Conservation (phyloP, 2,888 invertebrate genomes). For the Neoscelio sp. region DNA sequence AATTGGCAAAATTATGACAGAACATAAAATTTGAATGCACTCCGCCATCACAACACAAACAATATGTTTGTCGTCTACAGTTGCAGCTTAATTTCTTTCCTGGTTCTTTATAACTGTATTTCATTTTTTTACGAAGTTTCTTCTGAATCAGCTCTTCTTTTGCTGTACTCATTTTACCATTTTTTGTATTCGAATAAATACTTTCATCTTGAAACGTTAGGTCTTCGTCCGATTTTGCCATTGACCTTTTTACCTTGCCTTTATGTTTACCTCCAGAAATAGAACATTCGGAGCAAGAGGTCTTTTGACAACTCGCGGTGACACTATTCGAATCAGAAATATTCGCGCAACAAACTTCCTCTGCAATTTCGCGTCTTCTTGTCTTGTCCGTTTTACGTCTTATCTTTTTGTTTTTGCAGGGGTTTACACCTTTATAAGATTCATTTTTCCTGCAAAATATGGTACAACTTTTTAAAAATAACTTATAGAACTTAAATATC, state of each 20-base stretch:
- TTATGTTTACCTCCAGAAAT: conserved; percentile 21
- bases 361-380: not conserved
- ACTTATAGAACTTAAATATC: too few relatives aligned
- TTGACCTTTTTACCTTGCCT: conserved; percentile 28
- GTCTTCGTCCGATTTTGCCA: conserved; percentile 22
- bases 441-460: too few relatives aligned
- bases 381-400: not conserved
- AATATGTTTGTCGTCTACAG: not conserved
- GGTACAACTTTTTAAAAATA: too few relatives aligned
- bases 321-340: conserved; percentile 1
- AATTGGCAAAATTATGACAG: not conserved
- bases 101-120: not conserved
- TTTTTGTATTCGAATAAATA: not conserved
- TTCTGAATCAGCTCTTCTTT: not conserved
- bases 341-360: not conserved
- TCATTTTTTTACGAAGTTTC: not conserved
- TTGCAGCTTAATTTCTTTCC: conserved; percentile 9
- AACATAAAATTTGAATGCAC: not conserved
- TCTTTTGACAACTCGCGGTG: not conserved
- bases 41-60: not conserved
- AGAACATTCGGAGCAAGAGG: conserved; percentile 23
- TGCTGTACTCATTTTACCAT: not conserved
- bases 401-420: not conserved
- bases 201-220: not conserved
- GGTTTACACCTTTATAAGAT: too few relatives aligned